phyloP scores from a whole-genome alignment of 2,113 vertebrate genomes.

The Sylvicapra grimmia region DNA sequence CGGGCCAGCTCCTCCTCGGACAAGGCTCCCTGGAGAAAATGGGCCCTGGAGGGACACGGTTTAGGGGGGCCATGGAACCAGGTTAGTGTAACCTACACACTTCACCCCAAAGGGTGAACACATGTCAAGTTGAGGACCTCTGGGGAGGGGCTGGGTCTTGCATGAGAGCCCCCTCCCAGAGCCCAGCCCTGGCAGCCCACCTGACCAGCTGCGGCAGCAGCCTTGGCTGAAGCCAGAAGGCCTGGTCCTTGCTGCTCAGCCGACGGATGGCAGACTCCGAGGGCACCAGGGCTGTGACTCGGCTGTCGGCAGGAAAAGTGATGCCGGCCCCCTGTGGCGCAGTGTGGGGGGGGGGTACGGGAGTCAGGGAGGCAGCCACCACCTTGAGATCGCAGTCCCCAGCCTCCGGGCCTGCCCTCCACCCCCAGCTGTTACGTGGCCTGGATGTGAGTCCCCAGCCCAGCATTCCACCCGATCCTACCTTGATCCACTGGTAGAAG shows the following conservation, averaged over 20 bases:
- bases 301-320: constrained; percentile 75
- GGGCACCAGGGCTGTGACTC: constrained; percentile 87
- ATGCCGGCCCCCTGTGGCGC: constrained; percentile 71
- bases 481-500: constrained; percentile 84
- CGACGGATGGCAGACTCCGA: constrained; percentile 75
- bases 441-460: neutral
- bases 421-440: neutral
- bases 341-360: neutral
- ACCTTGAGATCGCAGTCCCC: neutral
- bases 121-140: neutral
- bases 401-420: neutral
- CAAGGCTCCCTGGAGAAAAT: constrained; percentile 85
- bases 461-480: constrained; percentile 62
- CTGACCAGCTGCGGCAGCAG: constrained; percentile 83
- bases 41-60: constrained; percentile 80
- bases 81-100: neutral
- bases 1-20: constrained; percentile 81
- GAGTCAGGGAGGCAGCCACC: neutral
- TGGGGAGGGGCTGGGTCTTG: neutral
- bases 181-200: constrained; percentile 68
- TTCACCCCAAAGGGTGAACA: neutral
- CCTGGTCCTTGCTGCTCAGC: constrained; percentile 67
- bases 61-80: neutral
- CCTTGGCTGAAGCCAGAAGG: constrained; percentile 83
- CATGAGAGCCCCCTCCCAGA: neutral